Conservation (phyloP, 2,113 vertebrate species). For the Sylvietta virens region DNA sequence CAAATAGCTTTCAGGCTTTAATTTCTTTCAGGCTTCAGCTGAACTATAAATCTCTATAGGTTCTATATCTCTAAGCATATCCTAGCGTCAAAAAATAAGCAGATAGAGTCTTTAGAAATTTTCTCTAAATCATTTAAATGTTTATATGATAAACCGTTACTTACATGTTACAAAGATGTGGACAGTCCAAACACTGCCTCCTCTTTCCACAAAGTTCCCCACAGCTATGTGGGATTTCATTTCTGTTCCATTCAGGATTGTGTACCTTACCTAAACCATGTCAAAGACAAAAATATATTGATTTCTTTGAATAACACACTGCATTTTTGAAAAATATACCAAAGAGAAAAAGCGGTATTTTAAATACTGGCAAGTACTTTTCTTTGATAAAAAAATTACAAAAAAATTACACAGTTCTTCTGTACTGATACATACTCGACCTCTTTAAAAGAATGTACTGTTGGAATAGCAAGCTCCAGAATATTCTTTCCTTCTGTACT, state of each 20-base stretch:
- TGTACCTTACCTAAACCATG: constrained; percentile 84
- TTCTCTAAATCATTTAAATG: neutral
- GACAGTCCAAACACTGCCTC: constrained; percentile 86
- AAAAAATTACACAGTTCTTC: neutral
- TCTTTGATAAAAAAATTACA: neutral
- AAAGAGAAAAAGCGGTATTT: neutral
- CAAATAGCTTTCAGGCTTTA: neutral
- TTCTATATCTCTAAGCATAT: neutral
- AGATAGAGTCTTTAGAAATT: neutral
- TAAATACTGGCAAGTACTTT: neutral
- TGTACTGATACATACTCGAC: neutral
- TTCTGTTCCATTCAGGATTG: constrained; percentile 96
- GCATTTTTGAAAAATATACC: neutral
- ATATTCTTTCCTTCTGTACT: neutral
- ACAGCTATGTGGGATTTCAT: constrained; percentile 98
- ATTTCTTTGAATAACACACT: neutral
- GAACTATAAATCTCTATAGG: neutral
- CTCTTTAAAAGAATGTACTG: neutral
- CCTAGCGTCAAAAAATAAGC: neutral
- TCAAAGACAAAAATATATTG: constrained; percentile 8
- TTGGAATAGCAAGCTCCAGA: neutral
- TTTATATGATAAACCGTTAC: constrained; percentile 11
- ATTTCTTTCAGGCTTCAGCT: neutral
- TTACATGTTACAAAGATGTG: constrained; percentile 98
- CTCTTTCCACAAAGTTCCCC: constrained; percentile 97